Percentiles rank a stretch among this genome's conserved stretches.
Evolutionary conservation across 2,888 invertebrate genomes (phyloP).

Genomic region (Synanthedon formicaeformis): DNA sequence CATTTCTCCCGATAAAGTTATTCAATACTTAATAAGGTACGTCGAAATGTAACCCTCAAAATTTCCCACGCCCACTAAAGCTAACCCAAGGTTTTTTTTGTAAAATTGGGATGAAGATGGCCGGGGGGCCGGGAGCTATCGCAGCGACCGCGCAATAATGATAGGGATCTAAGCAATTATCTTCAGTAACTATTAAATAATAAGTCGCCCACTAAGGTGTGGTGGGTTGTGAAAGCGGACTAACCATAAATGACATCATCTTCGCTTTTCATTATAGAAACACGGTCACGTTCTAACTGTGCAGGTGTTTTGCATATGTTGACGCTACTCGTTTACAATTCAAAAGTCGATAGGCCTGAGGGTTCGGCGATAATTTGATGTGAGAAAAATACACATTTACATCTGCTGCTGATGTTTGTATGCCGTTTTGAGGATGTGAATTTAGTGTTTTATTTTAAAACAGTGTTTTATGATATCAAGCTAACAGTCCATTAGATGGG

Average conservation of each 20-base stretch:
- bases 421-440: too few species aligned
- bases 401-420: too few species aligned
- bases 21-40: constrained; percentile 32
- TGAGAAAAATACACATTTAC: too few species aligned
- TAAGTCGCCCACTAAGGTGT: constrained; percentile 33
- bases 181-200: constrained; percentile 41
- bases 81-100: constrained; percentile 22
- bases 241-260: constrained; percentile 34
- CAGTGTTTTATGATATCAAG: too few species aligned
- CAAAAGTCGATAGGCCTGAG: background rate
- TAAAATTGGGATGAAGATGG: constrained; percentile 29
- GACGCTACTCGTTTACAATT: background rate
- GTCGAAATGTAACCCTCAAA: constrained; percentile 25
- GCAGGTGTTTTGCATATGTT: constrained; percentile 7
- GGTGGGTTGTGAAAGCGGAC: constrained; percentile 28
- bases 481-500: too few species aligned
- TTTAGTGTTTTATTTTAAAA: too few species aligned
- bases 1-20: constrained; percentile 29
- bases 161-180: constrained; percentile 58
- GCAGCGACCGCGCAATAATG: constrained; percentile 44
- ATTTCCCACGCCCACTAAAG: constrained; percentile 41
- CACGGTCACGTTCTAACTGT: constrained; percentile 6
- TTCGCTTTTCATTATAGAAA: constrained; percentile 14
- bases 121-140: constrained; percentile 58
- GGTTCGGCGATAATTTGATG: background rate